These are phyloP conservation scores for Myanophis thanlyinensis DNA, from an alignment of 2,113 vertebrate genomes.

Conservation along the genomic window DNA sequence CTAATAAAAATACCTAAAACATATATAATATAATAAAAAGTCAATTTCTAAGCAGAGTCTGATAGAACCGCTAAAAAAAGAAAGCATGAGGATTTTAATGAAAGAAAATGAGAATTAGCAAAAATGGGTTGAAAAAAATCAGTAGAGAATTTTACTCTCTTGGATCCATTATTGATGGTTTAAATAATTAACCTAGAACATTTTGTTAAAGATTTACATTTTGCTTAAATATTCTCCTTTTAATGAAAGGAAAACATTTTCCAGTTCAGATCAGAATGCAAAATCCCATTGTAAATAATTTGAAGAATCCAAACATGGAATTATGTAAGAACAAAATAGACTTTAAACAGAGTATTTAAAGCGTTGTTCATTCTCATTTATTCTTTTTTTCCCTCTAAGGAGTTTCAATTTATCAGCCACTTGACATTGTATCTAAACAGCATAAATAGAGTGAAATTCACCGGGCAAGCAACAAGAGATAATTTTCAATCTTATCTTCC, in stretches of 20 bases:
- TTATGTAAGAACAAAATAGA: conserved; percentile 24
- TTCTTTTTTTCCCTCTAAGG: not conserved
- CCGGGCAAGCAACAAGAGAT: not conserved
- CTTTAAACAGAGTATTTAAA: conserved; percentile 12
- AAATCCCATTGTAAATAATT: conserved; percentile 4
- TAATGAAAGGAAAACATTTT: conserved; percentile 35
- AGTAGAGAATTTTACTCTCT: conserved; percentile 26
- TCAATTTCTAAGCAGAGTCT: conserved; percentile 22
- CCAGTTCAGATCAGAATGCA: conserved; percentile 38
- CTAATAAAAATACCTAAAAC: conserved; percentile 91
- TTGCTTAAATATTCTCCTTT: conserved; percentile 29
- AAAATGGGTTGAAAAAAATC: conserved; percentile 21
- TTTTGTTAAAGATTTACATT: conserved; percentile 55
- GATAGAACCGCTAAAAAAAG: conserved; percentile 4
- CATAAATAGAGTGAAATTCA: not conserved
- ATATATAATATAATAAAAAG: conserved; percentile 29
- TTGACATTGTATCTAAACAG: not conserved
- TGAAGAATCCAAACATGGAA: conserved; percentile 15
- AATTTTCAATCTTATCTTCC: not conserved
- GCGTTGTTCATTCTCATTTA: not conserved
- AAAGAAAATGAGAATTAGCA: conserved; percentile 23
- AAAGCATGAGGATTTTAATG: not conserved
- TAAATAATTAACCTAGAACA: conserved; percentile 53
- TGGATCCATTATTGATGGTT: conserved; percentile 47
- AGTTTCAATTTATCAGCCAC: not conserved